Evolutionary conservation across 2,888 invertebrate genomes (phyloP).

Genomic region (Ochropacha duplaris): DNA sequence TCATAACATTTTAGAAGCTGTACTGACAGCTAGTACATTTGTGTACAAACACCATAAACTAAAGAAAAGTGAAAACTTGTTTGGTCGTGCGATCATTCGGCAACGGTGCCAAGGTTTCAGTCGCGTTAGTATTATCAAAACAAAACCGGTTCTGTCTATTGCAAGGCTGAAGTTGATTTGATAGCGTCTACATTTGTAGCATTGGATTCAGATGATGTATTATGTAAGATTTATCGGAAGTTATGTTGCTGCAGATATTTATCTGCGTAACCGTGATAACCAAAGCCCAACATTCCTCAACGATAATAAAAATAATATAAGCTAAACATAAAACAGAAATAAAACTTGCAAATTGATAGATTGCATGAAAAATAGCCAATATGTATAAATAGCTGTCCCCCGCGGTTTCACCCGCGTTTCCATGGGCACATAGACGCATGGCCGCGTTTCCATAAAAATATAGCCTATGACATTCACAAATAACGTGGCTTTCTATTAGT

Average conservation of each 20-base stretch:
- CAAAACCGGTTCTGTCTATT: slow-evolving; percentile 24
- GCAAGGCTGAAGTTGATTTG: slow-evolving; percentile 11
- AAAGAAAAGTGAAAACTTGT: slow-evolving; percentile 24
- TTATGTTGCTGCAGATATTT: neutral
- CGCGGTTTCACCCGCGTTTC: too few species aligned
- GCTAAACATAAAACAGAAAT: too few species aligned
- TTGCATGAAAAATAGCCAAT: too few species aligned
- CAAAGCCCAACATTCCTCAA: too few species aligned
- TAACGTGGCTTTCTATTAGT: too few species aligned
- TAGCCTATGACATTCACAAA: too few species aligned
- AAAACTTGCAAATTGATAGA: too few species aligned
- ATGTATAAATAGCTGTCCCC: too few species aligned
- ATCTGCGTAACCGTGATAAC: slow-evolving; percentile 1
- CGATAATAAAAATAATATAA: too few species aligned
- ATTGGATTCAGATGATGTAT: slow-evolving; percentile 7
- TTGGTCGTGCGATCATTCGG: slow-evolving; percentile 9
- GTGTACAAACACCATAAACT: slow-evolving; percentile 6
- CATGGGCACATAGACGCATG: too few species aligned
- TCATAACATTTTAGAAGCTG: neutral
- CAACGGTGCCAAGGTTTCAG: slow-evolving; percentile 41
- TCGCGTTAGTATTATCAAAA: slow-evolving; percentile 31
- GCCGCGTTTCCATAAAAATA: too few species aligned
- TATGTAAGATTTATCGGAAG: slow-evolving; percentile 7
- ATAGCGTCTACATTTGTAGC: slow-evolving; percentile 7
- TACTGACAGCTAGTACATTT: slow-evolving; percentile 2